These are phyloP conservation scores for Lepidocyrtinus sp. DNA, from an alignment of 2,888 invertebrate species.

Conservation along the genomic window DNA sequence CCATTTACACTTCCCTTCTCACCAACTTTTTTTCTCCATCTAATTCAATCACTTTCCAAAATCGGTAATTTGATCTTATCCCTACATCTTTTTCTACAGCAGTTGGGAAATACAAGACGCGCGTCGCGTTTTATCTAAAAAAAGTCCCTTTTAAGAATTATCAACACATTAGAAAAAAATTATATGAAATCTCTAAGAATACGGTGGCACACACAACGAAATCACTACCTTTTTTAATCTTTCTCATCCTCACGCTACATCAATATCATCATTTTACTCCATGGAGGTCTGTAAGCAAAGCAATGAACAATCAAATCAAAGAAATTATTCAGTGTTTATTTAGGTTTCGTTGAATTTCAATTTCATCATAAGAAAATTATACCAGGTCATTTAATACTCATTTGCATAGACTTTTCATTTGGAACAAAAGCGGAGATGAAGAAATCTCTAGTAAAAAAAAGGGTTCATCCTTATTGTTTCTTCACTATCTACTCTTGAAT, in stretches of 20 bases:
- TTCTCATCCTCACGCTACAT: constrained; percentile 1
- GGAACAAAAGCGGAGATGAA: too few relatives aligned
- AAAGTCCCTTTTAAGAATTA: neutral
- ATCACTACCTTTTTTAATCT: neutral
- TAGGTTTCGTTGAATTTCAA: constrained; percentile 40
- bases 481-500: too few relatives aligned
- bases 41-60: constrained; percentile 21
- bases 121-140: neutral
- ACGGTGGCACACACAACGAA: constrained; percentile 1
- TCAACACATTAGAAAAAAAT: too few relatives aligned
- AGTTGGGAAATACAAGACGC: constrained; percentile 21
- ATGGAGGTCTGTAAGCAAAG: constrained; percentile 20
- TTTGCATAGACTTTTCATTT: constrained; percentile 66
- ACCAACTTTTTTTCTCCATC: neutral
- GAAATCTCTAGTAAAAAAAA: too few relatives aligned
- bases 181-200: neutral
- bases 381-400: constrained; percentile 67
- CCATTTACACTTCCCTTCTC: neutral
- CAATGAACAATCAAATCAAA: constrained; percentile 21
- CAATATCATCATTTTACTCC: constrained; percentile 10
- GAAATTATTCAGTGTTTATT: constrained; percentile 26
- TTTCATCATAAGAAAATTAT: constrained; percentile 43
- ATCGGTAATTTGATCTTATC: constrained; percentile 26
- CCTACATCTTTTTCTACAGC: neutral
- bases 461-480: too few relatives aligned